phyloP scores from a whole-genome alignment of 1,140 invertebrate genomes.

The Orussus abietinus region DNA sequence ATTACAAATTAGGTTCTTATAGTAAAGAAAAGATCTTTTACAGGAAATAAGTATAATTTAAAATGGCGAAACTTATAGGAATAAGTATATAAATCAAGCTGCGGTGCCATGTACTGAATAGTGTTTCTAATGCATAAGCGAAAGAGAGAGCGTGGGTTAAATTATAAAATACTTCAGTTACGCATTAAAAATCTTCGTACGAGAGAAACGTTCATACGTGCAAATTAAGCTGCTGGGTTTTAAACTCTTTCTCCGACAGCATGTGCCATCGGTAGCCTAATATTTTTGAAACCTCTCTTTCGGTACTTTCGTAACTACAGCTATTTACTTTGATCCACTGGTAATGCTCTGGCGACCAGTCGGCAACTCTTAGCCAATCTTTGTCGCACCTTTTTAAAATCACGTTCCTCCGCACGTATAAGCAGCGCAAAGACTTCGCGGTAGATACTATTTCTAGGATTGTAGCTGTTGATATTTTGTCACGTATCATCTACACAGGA shows the following conservation, averaged over 20 bases:
- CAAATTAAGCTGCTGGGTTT: slow-evolving; percentile 40
- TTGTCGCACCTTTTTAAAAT: slow-evolving; percentile 65
- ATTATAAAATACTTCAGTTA: no score
- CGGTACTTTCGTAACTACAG: slow-evolving; percentile 62
- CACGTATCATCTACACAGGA: slow-evolving; percentile 65
- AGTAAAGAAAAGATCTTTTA: no score
- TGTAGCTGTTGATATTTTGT: slow-evolving; percentile 76
- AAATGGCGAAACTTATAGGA: no score
- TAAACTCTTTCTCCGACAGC: slow-evolving; percentile 70
- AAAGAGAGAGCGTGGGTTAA: no score
- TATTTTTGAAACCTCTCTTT: slow-evolving; percentile 66
- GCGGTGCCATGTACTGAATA: no score
- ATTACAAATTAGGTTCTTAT: no score
- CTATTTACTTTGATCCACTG: slow-evolving; percentile 63
- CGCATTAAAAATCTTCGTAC: no score
- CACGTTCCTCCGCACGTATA: slow-evolving; percentile 71
- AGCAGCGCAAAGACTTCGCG: slow-evolving; percentile 60
- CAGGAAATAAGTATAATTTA: no score
- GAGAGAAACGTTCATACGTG: slow-evolving; percentile 31
- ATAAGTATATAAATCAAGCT: no score
- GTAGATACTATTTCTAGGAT: slow-evolving; percentile 69
- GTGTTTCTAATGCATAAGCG: no score
- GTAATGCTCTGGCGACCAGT: slow-evolving; percentile 67
- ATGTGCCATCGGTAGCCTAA: slow-evolving; percentile 70
- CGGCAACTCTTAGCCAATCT: slow-evolving; percentile 60